Percentiles rank a stretch among this genome's conserved stretches.
phyloP scores from a whole-genome alignment of 1,140 invertebrate species.

The Whitmania pigra region DNA sequence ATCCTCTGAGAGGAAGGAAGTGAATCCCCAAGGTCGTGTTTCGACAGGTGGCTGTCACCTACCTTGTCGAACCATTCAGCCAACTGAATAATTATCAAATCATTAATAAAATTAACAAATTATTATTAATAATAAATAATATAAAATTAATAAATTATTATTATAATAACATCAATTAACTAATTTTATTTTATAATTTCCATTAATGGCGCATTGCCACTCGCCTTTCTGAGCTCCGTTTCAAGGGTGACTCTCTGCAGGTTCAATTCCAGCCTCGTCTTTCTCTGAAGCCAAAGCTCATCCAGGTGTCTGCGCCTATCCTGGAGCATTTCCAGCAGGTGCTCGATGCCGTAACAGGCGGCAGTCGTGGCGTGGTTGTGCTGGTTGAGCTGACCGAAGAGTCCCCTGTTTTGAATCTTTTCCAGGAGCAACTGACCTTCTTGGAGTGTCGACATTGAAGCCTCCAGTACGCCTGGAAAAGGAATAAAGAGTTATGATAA shows the following conservation, averaged over 20 bases:
- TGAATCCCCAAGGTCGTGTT: slow-evolving; percentile 49
- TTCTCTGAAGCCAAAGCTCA: slow-evolving; percentile 53
- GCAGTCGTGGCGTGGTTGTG: slow-evolving; percentile 43
- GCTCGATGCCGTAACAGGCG: slow-evolving; percentile 44
- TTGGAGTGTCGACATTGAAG: slow-evolving; percentile 61
- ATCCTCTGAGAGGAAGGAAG: slow-evolving; percentile 56
- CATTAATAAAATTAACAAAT: too few relatives aligned
- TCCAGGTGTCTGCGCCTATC: slow-evolving; percentile 61
- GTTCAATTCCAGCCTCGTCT: slow-evolving; percentile 58
- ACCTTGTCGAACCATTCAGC: slow-evolving; percentile 40
- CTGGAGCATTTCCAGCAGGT: slow-evolving; percentile 53
- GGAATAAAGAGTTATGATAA: neutral
- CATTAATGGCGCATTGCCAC: neutral
- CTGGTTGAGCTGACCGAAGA: slow-evolving; percentile 34
- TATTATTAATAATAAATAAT: too few relatives aligned
- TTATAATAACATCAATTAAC: too few relatives aligned
- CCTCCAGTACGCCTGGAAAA: slow-evolving; percentile 53
- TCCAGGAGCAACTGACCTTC: slow-evolving; percentile 64
- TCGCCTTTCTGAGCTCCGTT: slow-evolving; percentile 55
- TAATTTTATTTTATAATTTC: neutral
- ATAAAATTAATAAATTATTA: too few relatives aligned
- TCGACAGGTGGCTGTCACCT: slow-evolving; percentile 36
- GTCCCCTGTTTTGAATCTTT: slow-evolving; percentile 44
- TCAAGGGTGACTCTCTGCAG: slow-evolving; percentile 60
- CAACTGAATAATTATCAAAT: slow-evolving; percentile 28